Evolutionary conservation across 2,888 invertebrate genomes (phyloP).

Genomic region (Pseudeuparius sepicola): DNA sequence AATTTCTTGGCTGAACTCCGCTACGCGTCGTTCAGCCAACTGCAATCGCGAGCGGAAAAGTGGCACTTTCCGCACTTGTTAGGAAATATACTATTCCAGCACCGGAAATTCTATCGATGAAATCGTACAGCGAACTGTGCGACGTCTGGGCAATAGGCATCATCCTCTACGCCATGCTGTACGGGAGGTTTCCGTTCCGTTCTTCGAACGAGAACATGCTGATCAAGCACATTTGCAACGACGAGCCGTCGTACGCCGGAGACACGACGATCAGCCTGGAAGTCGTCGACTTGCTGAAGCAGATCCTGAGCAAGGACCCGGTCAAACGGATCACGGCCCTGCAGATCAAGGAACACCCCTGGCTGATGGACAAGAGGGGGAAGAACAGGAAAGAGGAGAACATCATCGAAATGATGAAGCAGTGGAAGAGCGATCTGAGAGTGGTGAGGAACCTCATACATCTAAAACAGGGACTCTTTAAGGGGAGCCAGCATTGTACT

Average conservation of each 20-base stretch:
- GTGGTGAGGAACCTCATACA: no score
- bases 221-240: constrained; percentile 31
- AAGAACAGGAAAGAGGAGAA: constrained; percentile 30
- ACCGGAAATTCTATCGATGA: constrained; percentile 46
- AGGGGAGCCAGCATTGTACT: no score
- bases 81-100: no score
- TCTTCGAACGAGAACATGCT: constrained; percentile 31
- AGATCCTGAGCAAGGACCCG: constrained; percentile 43
- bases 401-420: constrained; percentile 40
- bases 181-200: constrained; percentile 36
- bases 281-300: constrained; percentile 39
- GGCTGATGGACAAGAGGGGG: constrained; percentile 31
- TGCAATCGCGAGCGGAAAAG: no score
- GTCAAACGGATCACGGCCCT: constrained; percentile 44
- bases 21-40: no score
- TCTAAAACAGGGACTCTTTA: no score
- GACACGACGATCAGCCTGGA: constrained; percentile 25
- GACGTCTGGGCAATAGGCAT: constrained; percentile 51
- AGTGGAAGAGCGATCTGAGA: no score
- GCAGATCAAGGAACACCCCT: constrained; percentile 43
- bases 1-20: no score
- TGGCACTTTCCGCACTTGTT: no score
- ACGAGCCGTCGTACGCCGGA: constrained; percentile 29
- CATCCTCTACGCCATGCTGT: constrained; percentile 43
- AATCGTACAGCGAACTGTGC: constrained; percentile 48